These are phyloP conservation scores for Mystacornis crossleyi DNA, from an alignment of 2,113 vertebrate genomes.

Conservation along the genomic window DNA sequence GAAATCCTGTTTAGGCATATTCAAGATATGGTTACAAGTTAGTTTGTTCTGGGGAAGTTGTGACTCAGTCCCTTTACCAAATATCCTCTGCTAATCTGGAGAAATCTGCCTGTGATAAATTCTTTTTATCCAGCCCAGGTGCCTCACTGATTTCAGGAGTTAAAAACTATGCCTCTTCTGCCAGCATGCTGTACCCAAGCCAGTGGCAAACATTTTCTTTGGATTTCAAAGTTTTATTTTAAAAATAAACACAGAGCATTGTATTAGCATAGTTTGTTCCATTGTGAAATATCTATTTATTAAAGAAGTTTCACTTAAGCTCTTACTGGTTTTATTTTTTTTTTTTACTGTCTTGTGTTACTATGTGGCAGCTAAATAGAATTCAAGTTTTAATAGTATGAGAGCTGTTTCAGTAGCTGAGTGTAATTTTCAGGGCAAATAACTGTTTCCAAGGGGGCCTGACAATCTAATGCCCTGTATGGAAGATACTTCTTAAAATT, in stretches of 20 bases:
- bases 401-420: neutral
- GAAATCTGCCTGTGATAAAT: neutral
- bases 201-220: slow-evolving; percentile 44
- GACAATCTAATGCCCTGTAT: neutral
- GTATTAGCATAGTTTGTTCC: slow-evolving; percentile 18
- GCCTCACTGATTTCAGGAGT: slow-evolving; percentile 4
- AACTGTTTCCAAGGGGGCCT: neutral
- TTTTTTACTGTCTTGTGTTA: neutral
- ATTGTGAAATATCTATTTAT: slow-evolving; percentile 16
- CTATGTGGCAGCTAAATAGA: neutral
- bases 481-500: neutral
- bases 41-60: neutral
- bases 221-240: slow-evolving; percentile 37
- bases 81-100: neutral
- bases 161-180: neutral
- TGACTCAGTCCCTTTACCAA: neutral
- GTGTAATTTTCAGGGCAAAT: neutral
- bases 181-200: neutral
- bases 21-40: neutral
- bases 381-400: neutral
- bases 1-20: neutral
- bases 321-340: neutral
- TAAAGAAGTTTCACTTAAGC: neutral
- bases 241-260: slow-evolving; percentile 25
- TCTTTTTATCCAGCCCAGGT: slow-evolving; percentile 20